These are phyloP conservation scores for Zaprionus taronus DNA, from an alignment of 1,140 invertebrate genomes.

Conservation along the genomic window DNA sequence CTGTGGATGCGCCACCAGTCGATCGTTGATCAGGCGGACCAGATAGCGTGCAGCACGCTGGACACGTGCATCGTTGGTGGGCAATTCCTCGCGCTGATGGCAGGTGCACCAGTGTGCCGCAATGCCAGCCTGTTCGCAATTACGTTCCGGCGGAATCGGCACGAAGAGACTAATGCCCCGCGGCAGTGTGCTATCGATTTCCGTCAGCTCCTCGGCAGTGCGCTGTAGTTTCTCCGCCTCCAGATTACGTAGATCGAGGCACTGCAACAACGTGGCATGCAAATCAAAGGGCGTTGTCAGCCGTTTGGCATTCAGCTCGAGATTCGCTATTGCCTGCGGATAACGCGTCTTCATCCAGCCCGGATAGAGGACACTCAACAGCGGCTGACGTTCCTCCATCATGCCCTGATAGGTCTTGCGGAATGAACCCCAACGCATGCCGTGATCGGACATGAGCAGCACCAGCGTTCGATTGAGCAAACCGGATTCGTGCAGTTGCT, in stretches of 20 bases:
- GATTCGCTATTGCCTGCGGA: conserved; percentile 87
- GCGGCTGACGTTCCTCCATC: conserved; percentile 93
- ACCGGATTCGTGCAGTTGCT: conserved; percentile 84
- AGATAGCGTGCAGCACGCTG: conserved; percentile 86
- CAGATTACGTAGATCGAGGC: conserved; percentile 85
- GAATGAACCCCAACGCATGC: conserved; percentile 92
- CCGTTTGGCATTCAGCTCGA: conserved; percentile 89
- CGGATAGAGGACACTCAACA: conserved; percentile 91
- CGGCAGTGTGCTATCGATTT: conserved; percentile 68
- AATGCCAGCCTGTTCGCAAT: conserved; percentile 90
- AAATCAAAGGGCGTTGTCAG: conserved; percentile 94
- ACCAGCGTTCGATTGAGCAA: conserved; percentile 89
- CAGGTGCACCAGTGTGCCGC: conserved; percentile 94
- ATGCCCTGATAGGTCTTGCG: conserved; percentile 91
- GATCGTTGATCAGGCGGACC: conserved; percentile 87
- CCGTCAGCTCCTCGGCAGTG: conserved; percentile 57
- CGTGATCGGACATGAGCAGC: conserved; percentile 96
- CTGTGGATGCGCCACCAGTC: conserved; percentile 86
- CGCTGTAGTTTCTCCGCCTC: conserved; percentile 61
- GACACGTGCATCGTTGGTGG: conserved; percentile 85
- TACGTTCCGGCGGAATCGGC: conserved; percentile 89
- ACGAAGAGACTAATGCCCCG: conserved; percentile 91
- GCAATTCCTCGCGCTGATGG: conserved; percentile 86
- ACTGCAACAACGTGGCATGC: conserved; percentile 88
- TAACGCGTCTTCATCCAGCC: conserved; percentile 89